A percentile compares a stretch with the other conserved stretches of the same genome.
Evolutionary conservation across 2,888 invertebrate genomes (phyloP).

Genomic region (Rotaria magnacalcarata): DNA sequence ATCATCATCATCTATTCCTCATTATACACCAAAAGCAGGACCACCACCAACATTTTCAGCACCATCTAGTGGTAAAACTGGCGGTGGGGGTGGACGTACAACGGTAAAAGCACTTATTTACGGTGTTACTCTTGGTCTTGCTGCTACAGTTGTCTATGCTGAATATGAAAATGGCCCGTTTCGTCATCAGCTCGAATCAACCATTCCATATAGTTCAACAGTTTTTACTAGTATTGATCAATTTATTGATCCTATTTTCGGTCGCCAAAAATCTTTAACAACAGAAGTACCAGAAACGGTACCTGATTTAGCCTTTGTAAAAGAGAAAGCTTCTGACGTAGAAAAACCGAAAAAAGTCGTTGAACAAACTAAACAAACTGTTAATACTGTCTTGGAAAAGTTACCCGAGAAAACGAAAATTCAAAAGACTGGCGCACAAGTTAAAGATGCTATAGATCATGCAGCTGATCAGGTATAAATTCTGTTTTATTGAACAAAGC

Average conservation of each 20-base stretch:
- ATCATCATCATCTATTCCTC: neutral
- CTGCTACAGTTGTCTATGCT: neutral
- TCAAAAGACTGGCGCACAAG: neutral
- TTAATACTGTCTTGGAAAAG: neutral
- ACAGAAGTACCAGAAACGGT: neutral
- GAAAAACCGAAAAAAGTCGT: neutral
- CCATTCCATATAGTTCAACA: neutral
- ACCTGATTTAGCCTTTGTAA: neutral
- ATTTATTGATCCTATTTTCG: neutral
- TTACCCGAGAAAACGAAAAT: neutral
- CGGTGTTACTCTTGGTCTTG: neutral
- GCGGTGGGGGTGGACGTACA: neutral
- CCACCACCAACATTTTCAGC: neutral
- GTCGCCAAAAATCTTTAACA: neutral
- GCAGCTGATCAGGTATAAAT: neutral
- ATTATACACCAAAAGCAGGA: neutral
- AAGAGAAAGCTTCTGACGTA: neutral
- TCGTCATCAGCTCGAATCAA: neutral
- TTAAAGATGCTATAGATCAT: neutral
- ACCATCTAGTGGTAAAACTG: neutral
- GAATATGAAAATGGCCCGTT: neutral
- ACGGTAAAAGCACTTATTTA: neutral
- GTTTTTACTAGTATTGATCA: constrained; percentile 6
- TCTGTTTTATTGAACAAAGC: neutral
- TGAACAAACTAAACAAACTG: neutral